These are phyloP conservation scores for Lymantria monacha DNA, from an alignment of 2,888 invertebrate genomes.

Conservation along the genomic window DNA sequence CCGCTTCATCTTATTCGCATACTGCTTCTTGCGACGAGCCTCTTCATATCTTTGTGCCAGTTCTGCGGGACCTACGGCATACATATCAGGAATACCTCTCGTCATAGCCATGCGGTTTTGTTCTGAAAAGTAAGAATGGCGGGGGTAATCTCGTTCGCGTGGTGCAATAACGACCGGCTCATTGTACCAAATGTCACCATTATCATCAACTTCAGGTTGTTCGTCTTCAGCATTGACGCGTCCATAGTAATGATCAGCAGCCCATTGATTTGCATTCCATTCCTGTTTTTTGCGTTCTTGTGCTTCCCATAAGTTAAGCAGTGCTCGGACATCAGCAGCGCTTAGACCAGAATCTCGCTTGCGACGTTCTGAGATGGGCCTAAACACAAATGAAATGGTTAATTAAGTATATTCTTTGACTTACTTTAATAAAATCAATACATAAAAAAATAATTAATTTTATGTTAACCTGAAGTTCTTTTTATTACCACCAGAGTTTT, in stretches of 20 bases:
- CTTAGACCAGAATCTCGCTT: slow-evolving; percentile 84
- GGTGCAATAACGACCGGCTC: slow-evolving; percentile 79
- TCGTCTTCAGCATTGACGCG: slow-evolving; percentile 71
- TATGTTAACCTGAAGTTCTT: slow-evolving; percentile 71
- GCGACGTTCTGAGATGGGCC: slow-evolving; percentile 75
- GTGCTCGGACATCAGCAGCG: slow-evolving; percentile 83
- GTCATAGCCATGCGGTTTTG: slow-evolving; percentile 70
- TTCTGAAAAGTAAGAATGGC: slow-evolving; percentile 74
- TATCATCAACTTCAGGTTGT: slow-evolving; percentile 74
- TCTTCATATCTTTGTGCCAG: slow-evolving; percentile 72
- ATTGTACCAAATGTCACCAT: slow-evolving; percentile 83
- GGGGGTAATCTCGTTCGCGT: slow-evolving; percentile 65
- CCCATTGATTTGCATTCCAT: slow-evolving; percentile 72
- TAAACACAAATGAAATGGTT: slow-evolving; percentile 39
- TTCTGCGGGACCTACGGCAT: slow-evolving; percentile 68
- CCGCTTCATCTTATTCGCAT: slow-evolving; percentile 79
- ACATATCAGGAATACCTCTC: slow-evolving; percentile 68
- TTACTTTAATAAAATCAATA: background rate
- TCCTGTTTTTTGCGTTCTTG: slow-evolving; percentile 80
- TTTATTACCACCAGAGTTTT: slow-evolving; percentile 72
- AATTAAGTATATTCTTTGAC: slow-evolving; percentile 13
- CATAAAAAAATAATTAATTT: slow-evolving; percentile 19
- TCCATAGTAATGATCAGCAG: slow-evolving; percentile 66
- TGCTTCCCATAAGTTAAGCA: slow-evolving; percentile 83
- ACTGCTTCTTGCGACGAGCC: slow-evolving; percentile 74